Percentiles rank a stretch among this genome's conserved stretches.
Conservation (phyloP, 2,888 invertebrate genomes). For the Ecliptopera silaceata region DNA sequence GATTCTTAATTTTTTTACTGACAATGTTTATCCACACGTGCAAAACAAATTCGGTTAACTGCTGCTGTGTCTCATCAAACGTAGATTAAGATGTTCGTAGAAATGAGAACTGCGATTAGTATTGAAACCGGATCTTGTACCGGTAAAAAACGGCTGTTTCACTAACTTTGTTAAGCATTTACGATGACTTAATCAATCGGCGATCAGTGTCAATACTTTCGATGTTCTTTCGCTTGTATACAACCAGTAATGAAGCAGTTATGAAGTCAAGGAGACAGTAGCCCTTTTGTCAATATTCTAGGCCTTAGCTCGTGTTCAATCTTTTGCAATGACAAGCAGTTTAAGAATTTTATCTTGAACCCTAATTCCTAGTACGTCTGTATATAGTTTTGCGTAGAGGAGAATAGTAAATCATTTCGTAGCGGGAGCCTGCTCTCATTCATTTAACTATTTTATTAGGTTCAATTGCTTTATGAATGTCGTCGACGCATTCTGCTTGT, state of each 20-base stretch:
- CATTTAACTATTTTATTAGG: constrained; percentile 63
- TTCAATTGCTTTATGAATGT: constrained; percentile 59
- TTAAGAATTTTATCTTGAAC: too few relatives aligned
- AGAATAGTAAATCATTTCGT: constrained; percentile 3
- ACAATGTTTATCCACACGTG: not conserved
- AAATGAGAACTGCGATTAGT: not conserved
- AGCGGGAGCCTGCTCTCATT: constrained; percentile 38
- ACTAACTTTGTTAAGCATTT: not conserved
- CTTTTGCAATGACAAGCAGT: too few relatives aligned
- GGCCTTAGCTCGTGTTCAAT: too few relatives aligned
- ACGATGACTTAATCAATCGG: too few relatives aligned
- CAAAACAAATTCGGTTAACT: not conserved
- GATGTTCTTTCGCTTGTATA: too few relatives aligned
- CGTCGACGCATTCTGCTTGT: constrained; percentile 47
- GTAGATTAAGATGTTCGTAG: not conserved
- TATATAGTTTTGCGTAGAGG: constrained; percentile 5
- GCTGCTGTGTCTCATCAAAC: not conserved
- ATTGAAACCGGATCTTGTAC: not conserved
- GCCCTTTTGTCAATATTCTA: too few relatives aligned
- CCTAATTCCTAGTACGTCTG: too few relatives aligned
- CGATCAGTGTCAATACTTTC: too few relatives aligned
- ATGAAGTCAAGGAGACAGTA: too few relatives aligned
- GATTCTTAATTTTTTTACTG: not conserved
- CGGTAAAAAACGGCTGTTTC: not conserved
- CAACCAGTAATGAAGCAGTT: too few relatives aligned